Percentiles rank a stretch among this genome's conserved stretches.
These are phyloP conservation scores for Limnephilus marmoratus DNA, from an alignment of 2,888 invertebrate genomes.

Conservation along the genomic window DNA sequence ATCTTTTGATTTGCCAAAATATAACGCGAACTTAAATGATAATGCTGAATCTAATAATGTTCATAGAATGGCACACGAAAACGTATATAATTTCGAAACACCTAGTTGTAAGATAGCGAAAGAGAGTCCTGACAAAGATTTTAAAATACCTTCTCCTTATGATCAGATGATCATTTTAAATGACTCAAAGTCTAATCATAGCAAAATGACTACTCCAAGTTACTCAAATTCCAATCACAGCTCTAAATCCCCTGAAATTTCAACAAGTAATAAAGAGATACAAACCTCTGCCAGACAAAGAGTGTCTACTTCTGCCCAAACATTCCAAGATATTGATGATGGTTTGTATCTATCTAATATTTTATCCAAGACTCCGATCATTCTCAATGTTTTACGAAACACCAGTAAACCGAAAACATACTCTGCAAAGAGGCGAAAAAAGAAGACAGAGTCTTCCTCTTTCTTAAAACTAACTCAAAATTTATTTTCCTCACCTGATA, in stretches of 20 bases:
- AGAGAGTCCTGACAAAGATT: background rate
- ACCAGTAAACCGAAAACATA: conserved; percentile 68
- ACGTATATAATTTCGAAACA: background rate
- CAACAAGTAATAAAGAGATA: conserved; percentile 59
- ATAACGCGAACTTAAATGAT: background rate
- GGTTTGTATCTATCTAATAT: conserved; percentile 34
- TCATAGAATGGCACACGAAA: background rate
- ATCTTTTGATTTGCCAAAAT: conserved; percentile 27
- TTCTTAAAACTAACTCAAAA: conserved; percentile 66
- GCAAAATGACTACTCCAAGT: background rate
- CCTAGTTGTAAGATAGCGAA: background rate
- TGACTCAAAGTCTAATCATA: background rate
- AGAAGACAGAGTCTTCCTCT: conserved; percentile 67
- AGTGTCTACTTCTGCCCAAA: conserved; percentile 57
- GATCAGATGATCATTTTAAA: background rate
- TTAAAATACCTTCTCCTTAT: background rate
- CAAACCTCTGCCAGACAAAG: conserved; percentile 56
- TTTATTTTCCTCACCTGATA: conserved; percentile 68
- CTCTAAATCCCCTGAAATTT: conserved; percentile 23
- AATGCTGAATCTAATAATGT: conserved; percentile 11
- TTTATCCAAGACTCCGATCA: conserved; percentile 46
- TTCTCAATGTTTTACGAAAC: conserved; percentile 62
- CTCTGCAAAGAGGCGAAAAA: conserved; percentile 67
- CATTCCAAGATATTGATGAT: conserved; percentile 24
- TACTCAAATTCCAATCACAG: conserved; percentile 6